Evolutionary conservation across 1,140 invertebrate species (phyloP).

Genomic region (Pomacea maculata): DNA sequence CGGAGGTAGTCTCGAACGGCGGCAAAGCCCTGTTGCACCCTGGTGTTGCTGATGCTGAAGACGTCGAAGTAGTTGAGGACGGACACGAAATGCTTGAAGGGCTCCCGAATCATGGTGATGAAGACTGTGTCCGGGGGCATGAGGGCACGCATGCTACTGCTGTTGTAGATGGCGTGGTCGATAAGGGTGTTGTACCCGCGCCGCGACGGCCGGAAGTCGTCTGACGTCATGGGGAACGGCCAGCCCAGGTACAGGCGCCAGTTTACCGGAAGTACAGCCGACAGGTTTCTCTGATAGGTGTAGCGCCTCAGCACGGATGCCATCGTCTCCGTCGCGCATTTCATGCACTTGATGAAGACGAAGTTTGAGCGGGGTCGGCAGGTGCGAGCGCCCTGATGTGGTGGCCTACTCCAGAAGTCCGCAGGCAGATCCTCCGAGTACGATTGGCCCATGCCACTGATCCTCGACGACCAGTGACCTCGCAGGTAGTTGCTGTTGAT

Average conservation of each 20-base stretch:
- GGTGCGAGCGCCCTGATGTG: not conserved
- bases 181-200: slow-evolving; percentile 48
- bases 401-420: not conserved
- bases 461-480: not conserved
- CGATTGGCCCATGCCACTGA: not conserved
- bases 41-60: slow-evolving; percentile 34
- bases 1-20: slow-evolving; percentile 43
- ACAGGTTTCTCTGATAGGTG: slow-evolving; percentile 39
- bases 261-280: slow-evolving; percentile 40
- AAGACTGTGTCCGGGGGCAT: slow-evolving; percentile 49
- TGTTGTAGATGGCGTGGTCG: slow-evolving; percentile 56
- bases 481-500: not conserved
- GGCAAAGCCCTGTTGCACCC: not conserved
- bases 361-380: slow-evolving; percentile 29
- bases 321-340: slow-evolving; percentile 48
- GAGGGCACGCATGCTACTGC: slow-evolving; percentile 40
- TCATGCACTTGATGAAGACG: slow-evolving; percentile 51
- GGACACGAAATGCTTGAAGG: slow-evolving; percentile 51
- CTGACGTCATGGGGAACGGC: slow-evolving; percentile 43
- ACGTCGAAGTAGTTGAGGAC: slow-evolving; percentile 52
- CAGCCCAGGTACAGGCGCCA: slow-evolving; percentile 48
- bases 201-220: slow-evolving; percentile 39
- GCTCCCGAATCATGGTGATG: slow-evolving; percentile 57
- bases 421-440: not conserved
- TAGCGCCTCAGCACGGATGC: slow-evolving; percentile 42